Conservation (phyloP, 2,888 invertebrate genomes). For the Abscondita cerata region DNA sequence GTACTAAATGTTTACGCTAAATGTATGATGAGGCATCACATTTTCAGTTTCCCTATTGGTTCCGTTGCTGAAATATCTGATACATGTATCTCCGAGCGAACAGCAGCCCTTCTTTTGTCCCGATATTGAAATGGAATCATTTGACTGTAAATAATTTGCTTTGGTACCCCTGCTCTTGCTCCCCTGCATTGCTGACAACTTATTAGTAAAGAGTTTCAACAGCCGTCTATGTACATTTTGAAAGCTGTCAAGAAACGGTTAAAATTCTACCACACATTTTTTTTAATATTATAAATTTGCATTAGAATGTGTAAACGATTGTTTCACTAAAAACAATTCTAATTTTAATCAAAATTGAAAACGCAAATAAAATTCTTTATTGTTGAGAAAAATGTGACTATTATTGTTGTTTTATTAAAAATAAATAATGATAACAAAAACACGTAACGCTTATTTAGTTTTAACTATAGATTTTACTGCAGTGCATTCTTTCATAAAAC, state of each 20-base stretch:
- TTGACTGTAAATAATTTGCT: slow-evolving; percentile 75
- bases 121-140: slow-evolving; percentile 75
- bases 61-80: slow-evolving; percentile 48
- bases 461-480: no score
- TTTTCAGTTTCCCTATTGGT: slow-evolving; percentile 34
- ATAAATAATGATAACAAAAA: no score
- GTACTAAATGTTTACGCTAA: slow-evolving; percentile 28
- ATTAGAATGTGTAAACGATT: no score
- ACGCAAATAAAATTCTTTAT: background rate
- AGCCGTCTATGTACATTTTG: slow-evolving; percentile 29
- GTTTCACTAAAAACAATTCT: background rate
- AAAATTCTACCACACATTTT: slow-evolving; percentile 9
- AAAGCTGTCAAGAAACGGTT: slow-evolving; percentile 15
- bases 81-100: slow-evolving; percentile 52
- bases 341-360: background rate
- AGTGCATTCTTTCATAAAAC: slow-evolving; percentile 5
- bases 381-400: background rate
- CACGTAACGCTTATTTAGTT: no score
- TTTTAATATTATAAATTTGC: slow-evolving; percentile 1
- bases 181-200: slow-evolving; percentile 51
- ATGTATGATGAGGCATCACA: slow-evolving; percentile 24
- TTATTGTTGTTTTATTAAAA: no score
- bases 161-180: slow-evolving; percentile 57
- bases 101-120: slow-evolving; percentile 66
- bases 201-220: slow-evolving; percentile 49